phyloP scores from a whole-genome alignment of 2,888 invertebrate species.

The Catonia carolina region DNA sequence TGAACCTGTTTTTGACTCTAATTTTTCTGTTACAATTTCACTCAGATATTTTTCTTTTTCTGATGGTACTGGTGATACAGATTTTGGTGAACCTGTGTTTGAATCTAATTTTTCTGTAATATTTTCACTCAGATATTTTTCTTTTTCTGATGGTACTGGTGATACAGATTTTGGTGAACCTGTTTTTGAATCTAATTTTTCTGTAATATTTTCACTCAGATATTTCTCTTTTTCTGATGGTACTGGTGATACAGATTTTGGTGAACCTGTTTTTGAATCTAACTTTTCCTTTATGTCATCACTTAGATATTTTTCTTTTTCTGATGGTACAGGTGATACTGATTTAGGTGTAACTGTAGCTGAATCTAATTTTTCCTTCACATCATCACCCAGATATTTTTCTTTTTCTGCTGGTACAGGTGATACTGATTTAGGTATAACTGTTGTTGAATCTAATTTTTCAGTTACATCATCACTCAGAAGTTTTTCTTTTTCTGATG shows the following conservation, averaged over 20 bases:
- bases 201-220: too few species aligned
- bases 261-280: neutral
- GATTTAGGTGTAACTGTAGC: neutral
- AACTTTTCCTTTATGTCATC: too few species aligned
- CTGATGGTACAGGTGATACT: constrained; percentile 1
- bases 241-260: neutral
- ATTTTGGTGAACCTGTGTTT: constrained; percentile 18
- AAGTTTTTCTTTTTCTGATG: neutral
- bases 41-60: constrained; percentile 18
- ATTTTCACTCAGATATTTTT: too few species aligned
- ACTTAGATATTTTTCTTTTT: neutral
- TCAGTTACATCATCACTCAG: too few species aligned
- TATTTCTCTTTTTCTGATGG: neutral
- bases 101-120: too few species aligned
- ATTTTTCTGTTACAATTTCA: neutral
- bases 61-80: constrained; percentile 14
- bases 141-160: constrained; percentile 11
- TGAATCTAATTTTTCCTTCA: too few species aligned
- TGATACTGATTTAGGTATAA: neutral
- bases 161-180: neutral
- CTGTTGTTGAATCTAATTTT: neutral
- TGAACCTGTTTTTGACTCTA: constrained; percentile 17
- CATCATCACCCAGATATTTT: neutral
- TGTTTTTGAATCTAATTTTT: neutral
- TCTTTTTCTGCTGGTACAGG: constrained; percentile 1